Conservation (phyloP, 2,888 invertebrate species). For the Criorhina ranunculi region DNA sequence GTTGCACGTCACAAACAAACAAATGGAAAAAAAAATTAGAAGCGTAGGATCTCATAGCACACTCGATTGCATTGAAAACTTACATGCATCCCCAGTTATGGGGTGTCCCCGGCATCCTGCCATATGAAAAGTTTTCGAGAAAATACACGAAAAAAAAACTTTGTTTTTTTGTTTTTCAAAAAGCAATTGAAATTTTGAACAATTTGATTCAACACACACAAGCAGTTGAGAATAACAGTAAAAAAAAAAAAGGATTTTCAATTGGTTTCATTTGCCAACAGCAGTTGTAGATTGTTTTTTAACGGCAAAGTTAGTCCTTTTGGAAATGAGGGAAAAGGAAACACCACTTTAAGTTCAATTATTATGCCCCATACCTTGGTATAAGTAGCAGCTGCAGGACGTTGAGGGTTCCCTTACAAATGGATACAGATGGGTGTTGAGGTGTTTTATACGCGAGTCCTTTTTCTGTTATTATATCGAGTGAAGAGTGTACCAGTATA, state of each 20-base stretch:
- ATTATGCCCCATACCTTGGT: slow-evolving; percentile 40
- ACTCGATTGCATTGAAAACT: slow-evolving; percentile 37
- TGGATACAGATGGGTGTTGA: background rate
- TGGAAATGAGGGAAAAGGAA: slow-evolving; percentile 41
- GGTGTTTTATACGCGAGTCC: slow-evolving; percentile 8
- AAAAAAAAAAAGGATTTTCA: slow-evolving; percentile 43
- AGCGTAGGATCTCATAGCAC: slow-evolving; percentile 29
- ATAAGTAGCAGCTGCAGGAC: slow-evolving; percentile 1
- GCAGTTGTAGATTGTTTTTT: slow-evolving; percentile 58
- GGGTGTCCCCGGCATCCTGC: slow-evolving; percentile 27
- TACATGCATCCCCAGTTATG: slow-evolving; percentile 7
- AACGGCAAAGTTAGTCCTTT: slow-evolving; percentile 66
- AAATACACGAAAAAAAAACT: slow-evolving; percentile 3
- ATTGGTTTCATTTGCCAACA: slow-evolving; percentile 68
- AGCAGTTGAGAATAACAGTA: slow-evolving; percentile 16
- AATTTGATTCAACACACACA: slow-evolving; percentile 66
- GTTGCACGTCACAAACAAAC: slow-evolving; percentile 42
- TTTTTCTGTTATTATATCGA: background rate
- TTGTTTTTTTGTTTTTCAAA: background rate
- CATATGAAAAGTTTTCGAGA: slow-evolving; percentile 27
- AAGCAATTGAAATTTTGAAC: slow-evolving; percentile 71
- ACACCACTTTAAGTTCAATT: slow-evolving; percentile 67
- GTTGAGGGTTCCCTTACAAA: background rate
- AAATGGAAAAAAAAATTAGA: slow-evolving; percentile 22
- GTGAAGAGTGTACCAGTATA: background rate